phyloP scores from a whole-genome alignment of 2,113 vertebrate genomes.

The Megaleporinus macrocephalus region DNA sequence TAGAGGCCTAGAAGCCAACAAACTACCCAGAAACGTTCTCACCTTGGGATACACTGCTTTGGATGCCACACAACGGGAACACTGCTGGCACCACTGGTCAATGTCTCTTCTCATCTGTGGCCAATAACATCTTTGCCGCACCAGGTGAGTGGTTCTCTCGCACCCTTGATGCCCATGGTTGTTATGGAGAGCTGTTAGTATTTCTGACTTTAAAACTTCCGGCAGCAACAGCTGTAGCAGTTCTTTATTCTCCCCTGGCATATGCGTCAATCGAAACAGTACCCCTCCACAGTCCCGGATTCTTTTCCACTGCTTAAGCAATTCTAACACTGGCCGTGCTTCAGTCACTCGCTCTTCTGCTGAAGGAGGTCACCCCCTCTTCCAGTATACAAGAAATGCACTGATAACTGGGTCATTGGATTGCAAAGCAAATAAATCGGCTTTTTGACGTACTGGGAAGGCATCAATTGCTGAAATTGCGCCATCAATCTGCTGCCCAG shows the following conservation, averaged over 20 bases:
- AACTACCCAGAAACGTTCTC: neutral
- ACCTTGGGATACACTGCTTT: conserved; percentile 17
- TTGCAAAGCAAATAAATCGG: neutral
- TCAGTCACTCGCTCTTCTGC: neutral
- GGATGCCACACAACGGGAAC: neutral
- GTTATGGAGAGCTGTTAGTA: neutral
- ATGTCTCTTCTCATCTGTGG: neutral
- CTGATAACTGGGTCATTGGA: neutral
- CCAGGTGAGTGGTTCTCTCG: neutral
- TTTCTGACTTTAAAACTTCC: neutral
- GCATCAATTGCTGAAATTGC: no score
- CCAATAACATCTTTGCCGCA: neutral
- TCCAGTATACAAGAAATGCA: neutral
- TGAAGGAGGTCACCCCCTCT: neutral
- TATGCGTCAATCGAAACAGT: neutral
- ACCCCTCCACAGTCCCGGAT: neutral
- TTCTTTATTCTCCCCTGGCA: no score
- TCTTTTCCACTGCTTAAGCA: neutral
- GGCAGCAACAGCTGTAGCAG: neutral
- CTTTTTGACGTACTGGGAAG: neutral
- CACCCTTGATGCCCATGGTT: conserved; percentile 1
- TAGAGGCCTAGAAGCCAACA: neutral
- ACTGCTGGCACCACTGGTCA: conserved; percentile 14
- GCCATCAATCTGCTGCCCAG: no score
- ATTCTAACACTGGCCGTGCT: neutral